Conservation (phyloP, 2,888 invertebrate species). For the Anorthoa munda region DNA sequence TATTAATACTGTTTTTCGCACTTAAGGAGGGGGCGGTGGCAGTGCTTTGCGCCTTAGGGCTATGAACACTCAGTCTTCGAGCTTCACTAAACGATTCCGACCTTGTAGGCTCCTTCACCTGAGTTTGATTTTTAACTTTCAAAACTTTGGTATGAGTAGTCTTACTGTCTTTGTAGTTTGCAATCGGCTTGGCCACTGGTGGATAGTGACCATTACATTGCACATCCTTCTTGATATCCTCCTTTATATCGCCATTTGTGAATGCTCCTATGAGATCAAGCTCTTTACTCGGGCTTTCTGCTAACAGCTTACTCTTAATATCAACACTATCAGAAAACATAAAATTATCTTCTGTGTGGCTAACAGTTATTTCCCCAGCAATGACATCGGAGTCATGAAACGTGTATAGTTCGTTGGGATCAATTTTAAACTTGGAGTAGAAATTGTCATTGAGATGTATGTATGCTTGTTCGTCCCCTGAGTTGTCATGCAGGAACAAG, state of each 20-base stretch:
- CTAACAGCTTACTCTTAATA: constrained; percentile 76
- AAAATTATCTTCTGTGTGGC: constrained; percentile 87
- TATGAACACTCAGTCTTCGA: constrained; percentile 75
- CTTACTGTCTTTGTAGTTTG: constrained; percentile 75
- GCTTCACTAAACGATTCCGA: constrained; percentile 74
- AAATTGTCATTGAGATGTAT: constrained; percentile 87
- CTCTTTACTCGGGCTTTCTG: constrained; percentile 81
- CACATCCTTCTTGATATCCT: constrained; percentile 76
- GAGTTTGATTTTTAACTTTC: constrained; percentile 79
- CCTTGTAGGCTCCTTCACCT: constrained; percentile 72
- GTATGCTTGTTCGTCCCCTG: constrained; percentile 86
- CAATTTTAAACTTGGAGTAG: constrained; percentile 89
- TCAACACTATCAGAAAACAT: constrained; percentile 83
- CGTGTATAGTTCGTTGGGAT: constrained; percentile 88
- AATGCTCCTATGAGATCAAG: constrained; percentile 77
- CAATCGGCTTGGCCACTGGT: constrained; percentile 63
- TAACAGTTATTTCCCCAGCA: constrained; percentile 87
- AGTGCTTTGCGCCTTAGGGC: constrained; percentile 75
- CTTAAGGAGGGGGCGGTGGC: constrained; percentile 69
- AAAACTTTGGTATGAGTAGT: constrained; percentile 81
- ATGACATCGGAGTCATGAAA: constrained; percentile 89
- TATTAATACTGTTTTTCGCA: constrained; percentile 85
- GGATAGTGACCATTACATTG: constrained; percentile 84
- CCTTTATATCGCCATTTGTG: constrained; percentile 83
- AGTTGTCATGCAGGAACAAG: constrained; percentile 86